Conservation (phyloP, 1,140 invertebrate species). For the Augochlora pura region DNA sequence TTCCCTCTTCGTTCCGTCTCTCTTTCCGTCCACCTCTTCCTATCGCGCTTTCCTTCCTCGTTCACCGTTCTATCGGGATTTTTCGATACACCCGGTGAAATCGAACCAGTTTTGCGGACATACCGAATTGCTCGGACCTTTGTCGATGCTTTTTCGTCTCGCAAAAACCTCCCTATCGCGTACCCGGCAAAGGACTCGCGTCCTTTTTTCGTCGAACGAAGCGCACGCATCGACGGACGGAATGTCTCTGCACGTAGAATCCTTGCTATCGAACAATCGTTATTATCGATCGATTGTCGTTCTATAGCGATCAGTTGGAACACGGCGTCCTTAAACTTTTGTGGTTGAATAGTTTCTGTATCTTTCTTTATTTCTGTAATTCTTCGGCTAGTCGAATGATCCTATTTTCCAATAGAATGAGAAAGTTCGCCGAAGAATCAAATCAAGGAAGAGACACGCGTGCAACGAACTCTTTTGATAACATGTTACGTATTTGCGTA, state of each 20-base stretch:
- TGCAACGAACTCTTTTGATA: too few species aligned
- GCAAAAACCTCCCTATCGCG: background rate
- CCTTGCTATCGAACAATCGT: background rate
- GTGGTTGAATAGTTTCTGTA: too few species aligned
- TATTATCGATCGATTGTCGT: background rate
- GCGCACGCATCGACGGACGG: background rate
- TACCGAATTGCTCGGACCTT: background rate
- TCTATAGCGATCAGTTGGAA: background rate
- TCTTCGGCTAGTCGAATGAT: too few species aligned
- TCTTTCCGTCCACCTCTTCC: background rate
- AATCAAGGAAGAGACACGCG: too few species aligned
- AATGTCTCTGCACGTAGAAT: background rate
- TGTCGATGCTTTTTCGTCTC: background rate
- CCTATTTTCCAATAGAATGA: too few species aligned
- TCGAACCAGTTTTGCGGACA: background rate
- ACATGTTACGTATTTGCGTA: too few species aligned
- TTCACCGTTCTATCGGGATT: constrained; percentile 20
- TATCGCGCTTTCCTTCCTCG: constrained; percentile 14
- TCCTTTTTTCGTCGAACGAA: background rate
- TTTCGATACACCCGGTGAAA: constrained; percentile 6
- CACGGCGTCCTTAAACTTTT: background rate
- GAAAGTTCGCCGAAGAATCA: too few species aligned
- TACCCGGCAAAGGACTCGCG: background rate
- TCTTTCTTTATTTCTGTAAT: too few species aligned
- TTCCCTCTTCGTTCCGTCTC: background rate